These are phyloP conservation scores for Drosophila navojoa DNA, from an alignment of 1,140 invertebrate species.

Conservation along the genomic window DNA sequence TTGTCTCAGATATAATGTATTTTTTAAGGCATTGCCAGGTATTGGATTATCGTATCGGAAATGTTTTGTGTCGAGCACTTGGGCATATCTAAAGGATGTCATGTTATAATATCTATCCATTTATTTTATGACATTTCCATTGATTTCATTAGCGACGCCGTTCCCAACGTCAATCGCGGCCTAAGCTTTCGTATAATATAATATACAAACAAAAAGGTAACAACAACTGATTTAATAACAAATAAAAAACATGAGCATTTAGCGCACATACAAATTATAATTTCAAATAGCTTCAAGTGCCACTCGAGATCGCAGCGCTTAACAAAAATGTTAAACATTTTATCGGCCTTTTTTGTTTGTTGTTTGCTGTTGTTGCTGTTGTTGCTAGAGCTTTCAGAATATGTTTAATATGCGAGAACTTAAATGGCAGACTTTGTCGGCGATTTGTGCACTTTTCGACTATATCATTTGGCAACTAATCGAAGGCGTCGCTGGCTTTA, in stretches of 20 bases:
- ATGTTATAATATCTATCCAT: constrained; percentile 59
- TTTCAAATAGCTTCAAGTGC: constrained; percentile 78
- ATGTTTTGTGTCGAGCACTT: constrained; percentile 45
- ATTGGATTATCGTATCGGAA: constrained; percentile 61
- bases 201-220: constrained; percentile 46
- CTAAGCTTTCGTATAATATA: constrained; percentile 28
- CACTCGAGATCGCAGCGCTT: constrained; percentile 72
- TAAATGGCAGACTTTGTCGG: constrained; percentile 67
- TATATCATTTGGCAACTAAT: constrained; percentile 50
- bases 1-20: not conserved
- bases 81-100: constrained; percentile 76
- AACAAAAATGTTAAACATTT: constrained; percentile 78
- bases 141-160: constrained; percentile 72
- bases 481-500: constrained; percentile 55
- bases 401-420: constrained; percentile 57
- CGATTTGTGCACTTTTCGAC: constrained; percentile 52
- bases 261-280: constrained; percentile 78
- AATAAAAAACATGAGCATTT: constrained; percentile 59
- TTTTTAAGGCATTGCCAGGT: constrained; percentile 32
- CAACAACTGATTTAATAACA: constrained; percentile 6
- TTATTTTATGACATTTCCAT: constrained; percentile 62
- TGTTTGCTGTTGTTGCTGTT: constrained; percentile 21
- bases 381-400: constrained; percentile 29
- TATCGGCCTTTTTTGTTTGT: constrained; percentile 58
- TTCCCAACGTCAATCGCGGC: constrained; percentile 29